Conservation (phyloP, 2,113 vertebrate genomes). For the Arenaria interpres region DNA sequence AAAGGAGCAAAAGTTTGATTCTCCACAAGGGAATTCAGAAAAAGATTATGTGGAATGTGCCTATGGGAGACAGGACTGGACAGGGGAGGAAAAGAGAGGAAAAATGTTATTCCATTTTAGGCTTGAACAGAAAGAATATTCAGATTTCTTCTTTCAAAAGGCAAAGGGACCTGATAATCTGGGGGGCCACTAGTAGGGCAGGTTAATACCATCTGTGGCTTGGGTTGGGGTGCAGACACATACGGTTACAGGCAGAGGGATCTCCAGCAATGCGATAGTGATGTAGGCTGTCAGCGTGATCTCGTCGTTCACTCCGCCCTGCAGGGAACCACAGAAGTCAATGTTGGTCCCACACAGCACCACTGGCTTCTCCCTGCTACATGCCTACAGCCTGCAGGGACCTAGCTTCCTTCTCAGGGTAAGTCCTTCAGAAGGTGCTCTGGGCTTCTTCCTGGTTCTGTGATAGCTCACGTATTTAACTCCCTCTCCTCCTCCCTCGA, state of each 20-base stretch:
- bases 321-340: neutral
- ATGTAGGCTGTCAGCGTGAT: slow-evolving; percentile 17
- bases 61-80: neutral
- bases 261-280: slow-evolving; percentile 65
- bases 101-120: neutral
- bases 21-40: neutral
- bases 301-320: slow-evolving; percentile 70
- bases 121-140: neutral
- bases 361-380: neutral
- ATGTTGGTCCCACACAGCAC: neutral
- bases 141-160: neutral
- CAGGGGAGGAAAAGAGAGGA: neutral
- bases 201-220: neutral
- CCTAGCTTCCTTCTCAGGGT: neutral
- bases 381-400: neutral
- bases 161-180: neutral
- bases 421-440: neutral
- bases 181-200: neutral
- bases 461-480: neutral
- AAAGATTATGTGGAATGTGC: neutral
- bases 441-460: neutral
- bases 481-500: neutral
- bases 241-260: slow-evolving; percentile 56
- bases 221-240: neutral
- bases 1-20: neutral